Conservation (phyloP, 2,888 invertebrate genomes). For the Pterostichus niger region DNA sequence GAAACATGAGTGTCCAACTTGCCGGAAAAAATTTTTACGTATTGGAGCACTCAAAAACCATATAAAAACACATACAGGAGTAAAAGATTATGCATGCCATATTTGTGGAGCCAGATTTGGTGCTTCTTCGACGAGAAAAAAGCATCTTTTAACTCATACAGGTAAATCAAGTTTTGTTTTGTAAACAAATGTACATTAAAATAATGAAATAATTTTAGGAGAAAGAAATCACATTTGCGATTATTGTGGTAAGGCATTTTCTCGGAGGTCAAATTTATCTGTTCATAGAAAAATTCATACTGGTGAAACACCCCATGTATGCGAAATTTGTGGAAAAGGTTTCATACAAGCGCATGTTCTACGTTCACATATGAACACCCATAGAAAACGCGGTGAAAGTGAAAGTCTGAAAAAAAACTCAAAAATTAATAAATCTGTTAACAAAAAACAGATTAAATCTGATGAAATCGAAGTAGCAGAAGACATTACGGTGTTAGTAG, state of each 20-base stretch:
- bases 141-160: slow-evolving; percentile 75
- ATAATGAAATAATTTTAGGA: slow-evolving; percentile 63
- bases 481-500: slow-evolving; percentile 32
- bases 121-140: slow-evolving; percentile 74
- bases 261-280: slow-evolving; percentile 78
- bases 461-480: neutral
- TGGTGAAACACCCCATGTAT: slow-evolving; percentile 79
- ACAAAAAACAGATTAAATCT: neutral
- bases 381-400: slow-evolving; percentile 69
- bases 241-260: slow-evolving; percentile 79
- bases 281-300: slow-evolving; percentile 80
- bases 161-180: slow-evolving; percentile 34
- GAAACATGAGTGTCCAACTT: slow-evolving; percentile 74
- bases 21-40: slow-evolving; percentile 72
- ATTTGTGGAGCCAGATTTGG: slow-evolving; percentile 75
- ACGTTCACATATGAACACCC: slow-evolving; percentile 78
- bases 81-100: slow-evolving; percentile 74
- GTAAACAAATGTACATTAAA: too few species aligned
- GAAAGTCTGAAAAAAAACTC: neutral
- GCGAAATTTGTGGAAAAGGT: slow-evolving; percentile 79
- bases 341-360: slow-evolving; percentile 80
- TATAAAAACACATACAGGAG: slow-evolving; percentile 73
- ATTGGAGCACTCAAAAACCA: slow-evolving; percentile 72
- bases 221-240: slow-evolving; percentile 75
- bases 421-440: neutral